phyloP scores from a whole-genome alignment of 92 coral and sea anemone genomes.

The Siderastrea radians region DNA sequence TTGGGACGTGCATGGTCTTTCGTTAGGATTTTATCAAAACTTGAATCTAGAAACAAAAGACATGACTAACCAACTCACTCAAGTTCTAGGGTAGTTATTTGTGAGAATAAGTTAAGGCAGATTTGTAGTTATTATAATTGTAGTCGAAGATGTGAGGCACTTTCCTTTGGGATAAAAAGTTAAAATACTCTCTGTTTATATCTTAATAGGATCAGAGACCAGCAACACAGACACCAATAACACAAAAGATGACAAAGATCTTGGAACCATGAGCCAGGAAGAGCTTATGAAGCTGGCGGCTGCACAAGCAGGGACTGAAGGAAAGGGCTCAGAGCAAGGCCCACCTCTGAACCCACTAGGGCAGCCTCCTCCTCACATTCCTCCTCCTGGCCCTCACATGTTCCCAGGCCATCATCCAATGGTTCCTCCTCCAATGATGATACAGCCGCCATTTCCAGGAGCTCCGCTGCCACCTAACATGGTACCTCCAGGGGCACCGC shows the following conservation, averaged over 20 bases:
- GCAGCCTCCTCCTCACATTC: slow-evolving; percentile 82
- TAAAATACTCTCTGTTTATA: neutral
- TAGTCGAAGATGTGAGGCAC: neutral
- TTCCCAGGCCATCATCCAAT: slow-evolving; percentile 76
- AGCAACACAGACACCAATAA: slow-evolving; percentile 32
- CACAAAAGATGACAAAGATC: slow-evolving; percentile 57
- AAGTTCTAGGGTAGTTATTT: too few species aligned
- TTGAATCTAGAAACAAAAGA: too few species aligned
- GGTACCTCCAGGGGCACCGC: slow-evolving; percentile 72
- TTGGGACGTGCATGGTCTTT: too few species aligned
- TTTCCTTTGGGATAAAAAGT: neutral
- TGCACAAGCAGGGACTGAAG: slow-evolving; percentile 70
- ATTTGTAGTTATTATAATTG: neutral
- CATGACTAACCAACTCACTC: too few species aligned
- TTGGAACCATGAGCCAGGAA: slow-evolving; percentile 75
- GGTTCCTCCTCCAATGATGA: slow-evolving; percentile 87
- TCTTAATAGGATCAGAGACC: slow-evolving; percentile 51
- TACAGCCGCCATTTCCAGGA: slow-evolving; percentile 87
- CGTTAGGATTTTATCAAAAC: too few species aligned
- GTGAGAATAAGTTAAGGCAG: neutral
- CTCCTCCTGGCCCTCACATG: slow-evolving; percentile 87
- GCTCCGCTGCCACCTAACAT: slow-evolving; percentile 76
- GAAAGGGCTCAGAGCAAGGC: slow-evolving; percentile 55
- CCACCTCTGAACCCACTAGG: slow-evolving; percentile 47
- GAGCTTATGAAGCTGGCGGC: slow-evolving; percentile 80